These are phyloP conservation scores for Sebastes hopkinsi DNA, from an alignment of 2,797 vertebrate species.

Conservation along the genomic window DNA sequence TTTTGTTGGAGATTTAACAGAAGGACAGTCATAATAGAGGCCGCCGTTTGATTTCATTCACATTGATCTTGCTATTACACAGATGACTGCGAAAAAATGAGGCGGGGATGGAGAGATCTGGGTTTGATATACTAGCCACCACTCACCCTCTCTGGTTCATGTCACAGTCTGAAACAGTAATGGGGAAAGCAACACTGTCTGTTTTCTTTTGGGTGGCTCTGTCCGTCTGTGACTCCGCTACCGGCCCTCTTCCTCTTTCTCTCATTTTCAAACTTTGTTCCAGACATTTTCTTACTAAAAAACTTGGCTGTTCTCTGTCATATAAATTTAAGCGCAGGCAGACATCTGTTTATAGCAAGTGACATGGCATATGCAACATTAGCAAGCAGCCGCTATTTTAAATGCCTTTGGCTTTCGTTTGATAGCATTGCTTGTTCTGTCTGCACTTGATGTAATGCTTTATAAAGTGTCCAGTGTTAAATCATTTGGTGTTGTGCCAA, in stretches of 20 bases:
- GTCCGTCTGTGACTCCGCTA: conserved; percentile 61
- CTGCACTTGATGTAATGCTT: conserved; percentile 44
- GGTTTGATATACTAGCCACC: conserved; percentile 61
- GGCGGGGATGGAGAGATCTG: conserved; percentile 45
- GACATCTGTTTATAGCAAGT: conserved; percentile 19
- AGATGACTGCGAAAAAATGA: conserved; percentile 64
- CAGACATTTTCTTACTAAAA: conserved; percentile 11
- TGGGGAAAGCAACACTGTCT: conserved; percentile 67
- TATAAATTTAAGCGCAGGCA: background rate
- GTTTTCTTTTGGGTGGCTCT: conserved; percentile 75
- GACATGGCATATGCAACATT: conserved; percentile 4
- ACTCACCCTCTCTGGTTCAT: conserved; percentile 58
- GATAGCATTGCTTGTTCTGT: conserved; percentile 27
- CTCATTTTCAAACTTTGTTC: conserved; percentile 9
- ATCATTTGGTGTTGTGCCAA: conserved; percentile 46
- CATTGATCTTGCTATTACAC: conserved; percentile 68
- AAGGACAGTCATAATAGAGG: conserved; percentile 58
- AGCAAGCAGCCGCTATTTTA: conserved; percentile 4
- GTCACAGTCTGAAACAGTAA: conserved; percentile 64
- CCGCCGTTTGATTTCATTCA: conserved; percentile 65
- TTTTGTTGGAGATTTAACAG: conserved; percentile 61
- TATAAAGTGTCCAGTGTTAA: conserved; percentile 33
- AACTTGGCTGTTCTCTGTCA: background rate
- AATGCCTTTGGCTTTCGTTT: conserved; percentile 6
- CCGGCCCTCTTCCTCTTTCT: conserved; percentile 1